Conservation (phyloP, 1,140 invertebrate species). For the Bilobella aurantiaca region DNA sequence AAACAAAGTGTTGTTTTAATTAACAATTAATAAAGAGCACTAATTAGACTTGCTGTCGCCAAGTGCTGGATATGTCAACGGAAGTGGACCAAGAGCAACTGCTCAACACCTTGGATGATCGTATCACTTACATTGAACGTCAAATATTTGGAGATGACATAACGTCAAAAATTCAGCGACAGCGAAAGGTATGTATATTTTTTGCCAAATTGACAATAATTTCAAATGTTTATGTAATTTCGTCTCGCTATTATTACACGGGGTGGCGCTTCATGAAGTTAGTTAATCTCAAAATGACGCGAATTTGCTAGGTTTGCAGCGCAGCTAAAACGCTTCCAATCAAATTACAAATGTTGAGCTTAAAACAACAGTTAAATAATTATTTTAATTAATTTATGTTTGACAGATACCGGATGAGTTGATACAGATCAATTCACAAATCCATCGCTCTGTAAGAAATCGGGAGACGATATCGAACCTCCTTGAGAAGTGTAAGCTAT, state of each 20-base stretch:
- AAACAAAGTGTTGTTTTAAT: not conserved
- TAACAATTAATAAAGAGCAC: not conserved
- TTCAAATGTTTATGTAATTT: not conserved
- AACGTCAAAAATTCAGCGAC: slow-evolving; percentile 25
- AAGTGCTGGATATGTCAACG: not conserved
- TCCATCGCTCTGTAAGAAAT: slow-evolving; percentile 23
- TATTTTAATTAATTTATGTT: not conserved
- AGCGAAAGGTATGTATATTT: slow-evolving; percentile 21
- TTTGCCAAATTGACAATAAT: not conserved
- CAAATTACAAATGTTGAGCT: too few species aligned
- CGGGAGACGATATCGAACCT: slow-evolving; percentile 23
- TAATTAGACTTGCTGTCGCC: not conserved
- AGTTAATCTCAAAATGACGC: not conserved
- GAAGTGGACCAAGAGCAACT: slow-evolving; percentile 5
- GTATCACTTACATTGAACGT: slow-evolving; percentile 21
- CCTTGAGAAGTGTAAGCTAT: slow-evolving; percentile 29
- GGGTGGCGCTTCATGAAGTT: not conserved
- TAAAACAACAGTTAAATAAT: not conserved
- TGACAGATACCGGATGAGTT: slow-evolving; percentile 29
- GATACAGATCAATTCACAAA: slow-evolving; percentile 30
- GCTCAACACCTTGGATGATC: slow-evolving; percentile 16
- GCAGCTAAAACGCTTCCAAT: too few species aligned
- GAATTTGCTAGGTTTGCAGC: not conserved
- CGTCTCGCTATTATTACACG: not conserved
- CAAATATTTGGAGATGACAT: slow-evolving; percentile 30